Base-by-base conservation (phyloP, 1,140 invertebrate species). In the Pectinophora gossypiella region DNA sequence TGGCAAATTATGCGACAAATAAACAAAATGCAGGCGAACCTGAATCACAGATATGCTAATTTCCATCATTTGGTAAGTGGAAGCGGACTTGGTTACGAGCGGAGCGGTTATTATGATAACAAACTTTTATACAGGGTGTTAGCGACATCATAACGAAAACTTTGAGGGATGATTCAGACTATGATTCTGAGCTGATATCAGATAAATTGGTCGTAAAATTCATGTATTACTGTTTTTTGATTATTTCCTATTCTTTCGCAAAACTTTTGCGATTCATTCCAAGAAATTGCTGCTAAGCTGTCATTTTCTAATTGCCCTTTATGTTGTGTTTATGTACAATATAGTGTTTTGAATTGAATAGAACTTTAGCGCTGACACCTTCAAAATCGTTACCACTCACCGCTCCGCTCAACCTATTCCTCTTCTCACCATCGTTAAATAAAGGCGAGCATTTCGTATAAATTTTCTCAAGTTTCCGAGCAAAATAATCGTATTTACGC, bases 401-500 rank as follows among this genome's bases (percentile, higher is more conserved):
- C 13, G 7, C 4, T 15, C 13, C 36, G 13, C 5, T 38, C 36
- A 5, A 38, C 23, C 23, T 12, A 12, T 12, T 27, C 5, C 23
- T 6, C 13, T 38, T 3, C 9, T 38, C 48, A 21, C 19, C 4
- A 21, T 20, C 48, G 4, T 35, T 4, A 3, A 46, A 62, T 65
- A 67, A 73, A 66, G 66, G 61, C 52, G 61, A 61, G 61, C 61
- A 65, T 72, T 73, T 63, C 61, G 66, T 68, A 68, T 71, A 74
- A 76, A 74, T 76, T 73, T 72, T 68, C 68, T 56, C 64, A 59
- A 64, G 60, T 61, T 58, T 54, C 66, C 49, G 54, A 60, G 59
- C 56, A 59, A 74, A 69, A 74, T 74, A 76, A 76, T 73, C 63
- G 57, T 64, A 65, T 73, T 73, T 58, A 59, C 61, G 65, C 62